Conservation (phyloP, 2,113 vertebrate genomes). For the Fregata magnificens region DNA sequence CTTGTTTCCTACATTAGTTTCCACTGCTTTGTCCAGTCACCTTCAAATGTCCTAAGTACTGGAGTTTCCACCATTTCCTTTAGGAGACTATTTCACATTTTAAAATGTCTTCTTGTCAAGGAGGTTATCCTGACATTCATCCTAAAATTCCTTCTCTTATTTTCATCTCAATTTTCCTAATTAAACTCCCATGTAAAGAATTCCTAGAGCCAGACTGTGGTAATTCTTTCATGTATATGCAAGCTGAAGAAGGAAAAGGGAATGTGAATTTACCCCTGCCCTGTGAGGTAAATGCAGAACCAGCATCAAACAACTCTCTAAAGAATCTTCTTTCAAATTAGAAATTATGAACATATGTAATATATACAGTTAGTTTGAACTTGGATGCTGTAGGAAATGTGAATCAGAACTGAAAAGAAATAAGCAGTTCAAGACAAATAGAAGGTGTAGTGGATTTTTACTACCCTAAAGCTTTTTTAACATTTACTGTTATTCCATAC, state of each 20-base stretch:
- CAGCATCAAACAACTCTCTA: neutral
- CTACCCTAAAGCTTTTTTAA: neutral
- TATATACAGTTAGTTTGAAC: neutral
- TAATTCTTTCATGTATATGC: neutral
- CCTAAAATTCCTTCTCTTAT: slow-evolving; percentile 2
- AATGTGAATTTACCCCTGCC: neutral
- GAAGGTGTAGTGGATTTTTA: neutral
- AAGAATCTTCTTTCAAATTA: neutral
- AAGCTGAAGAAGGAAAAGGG: neutral
- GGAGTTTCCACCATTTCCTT: neutral
- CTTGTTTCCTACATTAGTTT: neutral
- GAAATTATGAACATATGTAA: neutral
- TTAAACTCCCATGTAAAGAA: neutral
- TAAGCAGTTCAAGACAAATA: neutral
- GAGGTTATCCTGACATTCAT: neutral
- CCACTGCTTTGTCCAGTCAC: neutral
- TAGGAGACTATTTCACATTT: neutral
- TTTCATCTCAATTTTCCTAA: neutral
- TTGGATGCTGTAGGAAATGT: neutral
- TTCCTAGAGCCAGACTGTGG: neutral
- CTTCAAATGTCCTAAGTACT: neutral
- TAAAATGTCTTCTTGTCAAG: neutral
- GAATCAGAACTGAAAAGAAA: neutral
- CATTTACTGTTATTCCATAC: neutral
- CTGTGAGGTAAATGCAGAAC: neutral